A percentile compares a stretch with the other conserved stretches of the same genome.
Evolutionary conservation across 2,797 vertebrate genomes (phyloP).

Genomic region (Gallinago nigripennis): DNA sequence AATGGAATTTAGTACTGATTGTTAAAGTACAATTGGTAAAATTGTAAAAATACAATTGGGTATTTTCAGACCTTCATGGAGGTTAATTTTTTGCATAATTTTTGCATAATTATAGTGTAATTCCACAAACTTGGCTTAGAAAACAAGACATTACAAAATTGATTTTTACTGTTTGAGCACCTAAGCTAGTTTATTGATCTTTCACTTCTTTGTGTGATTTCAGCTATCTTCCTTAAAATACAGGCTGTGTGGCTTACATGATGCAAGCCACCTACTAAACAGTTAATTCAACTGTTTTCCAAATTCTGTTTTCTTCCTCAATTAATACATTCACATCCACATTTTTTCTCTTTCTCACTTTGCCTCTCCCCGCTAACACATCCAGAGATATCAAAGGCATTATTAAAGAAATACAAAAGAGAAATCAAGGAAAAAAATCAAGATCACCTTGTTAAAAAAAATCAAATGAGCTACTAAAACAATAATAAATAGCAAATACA

Average conservation of each 20-base stretch:
- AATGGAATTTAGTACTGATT: background rate
- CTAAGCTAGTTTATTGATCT: slow-evolving; percentile 17
- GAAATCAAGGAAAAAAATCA: background rate
- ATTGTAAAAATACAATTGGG: background rate
- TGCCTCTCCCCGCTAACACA: background rate
- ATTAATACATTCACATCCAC: background rate
- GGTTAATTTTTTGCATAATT: background rate
- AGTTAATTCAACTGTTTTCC: background rate
- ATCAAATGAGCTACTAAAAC: background rate
- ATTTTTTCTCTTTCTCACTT: background rate
- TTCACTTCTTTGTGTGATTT: slow-evolving; percentile 4
- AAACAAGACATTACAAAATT: background rate
- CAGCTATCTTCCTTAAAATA: slow-evolving; percentile 20
- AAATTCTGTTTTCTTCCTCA: background rate
- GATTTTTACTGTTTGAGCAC: slow-evolving; percentile 15
- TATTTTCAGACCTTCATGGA: background rate
- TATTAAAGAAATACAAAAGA: background rate
- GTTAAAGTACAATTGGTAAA: background rate
- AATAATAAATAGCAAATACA: background rate
- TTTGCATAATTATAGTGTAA: background rate
- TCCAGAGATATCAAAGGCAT: background rate
- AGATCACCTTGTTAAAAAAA: background rate
- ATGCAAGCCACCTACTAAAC: background rate
- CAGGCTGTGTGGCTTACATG: background rate
- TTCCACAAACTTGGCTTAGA: slow-evolving; percentile 28